Evolutionary conservation across 1,140 invertebrate species (phyloP).

Genomic region (Steinernema khuongi): DNA sequence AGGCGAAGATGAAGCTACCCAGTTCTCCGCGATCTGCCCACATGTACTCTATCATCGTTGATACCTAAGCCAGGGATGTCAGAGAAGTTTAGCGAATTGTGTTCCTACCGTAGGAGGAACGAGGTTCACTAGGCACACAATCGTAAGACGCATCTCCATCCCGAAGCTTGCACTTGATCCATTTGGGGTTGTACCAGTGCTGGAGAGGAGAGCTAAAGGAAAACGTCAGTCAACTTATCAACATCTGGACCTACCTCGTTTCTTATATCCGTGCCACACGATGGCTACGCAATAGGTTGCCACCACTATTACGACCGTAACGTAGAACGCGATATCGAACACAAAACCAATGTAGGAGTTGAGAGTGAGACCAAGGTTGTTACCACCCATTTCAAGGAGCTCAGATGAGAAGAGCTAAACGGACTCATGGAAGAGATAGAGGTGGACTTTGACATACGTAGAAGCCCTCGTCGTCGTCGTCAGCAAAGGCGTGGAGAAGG

Average conservation of each 20-base stretch:
- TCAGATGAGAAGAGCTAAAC: background rate
- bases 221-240: background rate
- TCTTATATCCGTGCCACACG: background rate
- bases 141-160: background rate
- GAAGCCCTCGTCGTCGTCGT: background rate
- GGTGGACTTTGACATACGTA: background rate
- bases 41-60: background rate
- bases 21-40: background rate
- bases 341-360: background rate
- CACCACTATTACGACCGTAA: background rate
- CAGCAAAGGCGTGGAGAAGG: background rate
- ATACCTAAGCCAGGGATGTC: background rate
- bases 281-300: background rate
- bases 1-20: background rate
- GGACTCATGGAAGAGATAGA: background rate
- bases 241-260: background rate
- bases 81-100: background rate
- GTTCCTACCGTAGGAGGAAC: background rate
- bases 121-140: background rate
- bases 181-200: background rate
- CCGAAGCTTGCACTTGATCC: background rate
- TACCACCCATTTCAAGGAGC: background rate
- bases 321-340: background rate
- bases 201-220: background rate
- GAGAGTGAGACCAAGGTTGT: background rate